Evolutionary conservation across 2,888 invertebrate genomes (phyloP).

Genomic region (Elgonia sp.): DNA sequence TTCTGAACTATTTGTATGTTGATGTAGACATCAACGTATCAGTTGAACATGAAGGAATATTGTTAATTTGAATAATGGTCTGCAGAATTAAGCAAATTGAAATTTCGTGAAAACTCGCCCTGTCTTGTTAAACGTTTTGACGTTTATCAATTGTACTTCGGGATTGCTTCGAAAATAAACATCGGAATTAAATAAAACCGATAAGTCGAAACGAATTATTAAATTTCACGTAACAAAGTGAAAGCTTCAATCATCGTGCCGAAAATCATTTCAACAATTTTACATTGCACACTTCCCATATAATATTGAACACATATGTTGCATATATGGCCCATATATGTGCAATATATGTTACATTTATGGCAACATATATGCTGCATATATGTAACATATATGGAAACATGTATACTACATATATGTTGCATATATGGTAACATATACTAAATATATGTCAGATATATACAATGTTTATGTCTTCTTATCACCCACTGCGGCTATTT

Average conservation of each 20-base stretch:
- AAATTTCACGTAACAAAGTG: not conserved
- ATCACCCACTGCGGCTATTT: too few species aligned
- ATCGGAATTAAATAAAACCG: not conserved
- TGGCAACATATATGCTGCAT: too few species aligned
- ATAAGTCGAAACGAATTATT: constrained; percentile 12
- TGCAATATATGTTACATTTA: too few species aligned
- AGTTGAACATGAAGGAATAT: not conserved
- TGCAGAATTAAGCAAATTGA: constrained; percentile 8
- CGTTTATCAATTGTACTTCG: not conserved
- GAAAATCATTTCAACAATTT: constrained; percentile 12
- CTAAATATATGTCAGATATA: too few species aligned
- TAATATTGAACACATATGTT: too few species aligned
- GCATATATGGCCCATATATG: too few species aligned
- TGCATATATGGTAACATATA: too few species aligned
- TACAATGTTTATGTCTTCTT: too few species aligned
- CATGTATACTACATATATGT: too few species aligned
- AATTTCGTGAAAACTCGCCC: not conserved
- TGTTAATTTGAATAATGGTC: not conserved
- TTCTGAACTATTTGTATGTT: not conserved
- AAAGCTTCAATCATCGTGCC: constrained; percentile 6
- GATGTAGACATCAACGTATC: not conserved
- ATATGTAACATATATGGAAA: too few species aligned
- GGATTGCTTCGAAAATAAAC: not conserved
- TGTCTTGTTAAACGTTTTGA: constrained; percentile 4
- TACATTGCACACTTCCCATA: constrained; percentile 14